These are phyloP conservation scores for Leucophora obtusa DNA, from an alignment of 2,888 invertebrate genomes.

Conservation along the genomic window DNA sequence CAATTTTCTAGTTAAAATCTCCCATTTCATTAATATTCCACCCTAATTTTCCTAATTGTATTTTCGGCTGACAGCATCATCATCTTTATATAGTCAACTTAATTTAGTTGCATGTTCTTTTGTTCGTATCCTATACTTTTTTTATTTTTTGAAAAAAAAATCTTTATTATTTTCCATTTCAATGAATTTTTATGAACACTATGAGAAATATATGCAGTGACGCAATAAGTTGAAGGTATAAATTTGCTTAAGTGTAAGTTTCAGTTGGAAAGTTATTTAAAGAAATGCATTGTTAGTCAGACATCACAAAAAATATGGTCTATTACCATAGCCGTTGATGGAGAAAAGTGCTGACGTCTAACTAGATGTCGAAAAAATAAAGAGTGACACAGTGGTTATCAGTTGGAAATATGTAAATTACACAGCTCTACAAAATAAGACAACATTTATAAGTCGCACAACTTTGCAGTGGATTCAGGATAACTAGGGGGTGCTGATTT, in stretches of 20 bases:
- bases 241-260: background rate
- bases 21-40: background rate
- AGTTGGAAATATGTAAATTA: too few species aligned
- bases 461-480: too few species aligned
- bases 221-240: background rate
- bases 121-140: background rate
- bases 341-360: background rate
- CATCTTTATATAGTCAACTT: background rate
- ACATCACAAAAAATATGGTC: background rate
- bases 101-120: background rate
- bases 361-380: background rate
- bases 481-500: too few species aligned
- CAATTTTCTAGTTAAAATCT: too few species aligned
- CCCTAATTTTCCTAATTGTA: constrained; percentile 12
- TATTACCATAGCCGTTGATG: background rate
- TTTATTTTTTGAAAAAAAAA: background rate
- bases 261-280: constrained; percentile 2
- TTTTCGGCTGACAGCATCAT: constrained; percentile 20
- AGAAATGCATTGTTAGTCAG: constrained; percentile 16
- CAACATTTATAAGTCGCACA: too few species aligned
- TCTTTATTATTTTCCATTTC: background rate
- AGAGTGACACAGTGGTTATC: background rate
- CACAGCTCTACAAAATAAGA: too few species aligned
- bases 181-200: background rate
- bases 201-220: background rate